These are phyloP conservation scores for Ageneiosus marmoratus DNA, from an alignment of 2,113 vertebrate species.

Conservation along the genomic window DNA sequence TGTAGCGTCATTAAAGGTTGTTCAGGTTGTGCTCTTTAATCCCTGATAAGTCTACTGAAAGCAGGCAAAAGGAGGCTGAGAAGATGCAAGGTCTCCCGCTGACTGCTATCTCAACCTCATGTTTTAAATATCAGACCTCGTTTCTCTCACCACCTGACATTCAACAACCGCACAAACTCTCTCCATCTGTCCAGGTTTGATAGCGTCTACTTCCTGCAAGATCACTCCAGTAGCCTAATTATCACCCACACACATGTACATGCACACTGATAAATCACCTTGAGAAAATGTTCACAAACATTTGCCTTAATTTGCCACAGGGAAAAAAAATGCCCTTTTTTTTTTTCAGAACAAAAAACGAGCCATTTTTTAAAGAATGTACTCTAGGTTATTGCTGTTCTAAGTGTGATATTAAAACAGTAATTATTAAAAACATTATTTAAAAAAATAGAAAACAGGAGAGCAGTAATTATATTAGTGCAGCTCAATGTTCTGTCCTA, in stretches of 20 bases:
- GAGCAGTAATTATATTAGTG: background rate
- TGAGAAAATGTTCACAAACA: slow-evolving; percentile 3
- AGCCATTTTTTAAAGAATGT: slow-evolving; percentile 13
- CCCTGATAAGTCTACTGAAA: slow-evolving; percentile 23
- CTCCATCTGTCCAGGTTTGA: slow-evolving; percentile 51
- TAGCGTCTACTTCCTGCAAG: slow-evolving; percentile 33
- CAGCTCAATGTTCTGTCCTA: background rate
- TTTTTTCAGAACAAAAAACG: background rate
- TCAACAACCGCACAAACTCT: slow-evolving; percentile 29
- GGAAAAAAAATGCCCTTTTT: slow-evolving; percentile 6
- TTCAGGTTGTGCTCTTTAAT: slow-evolving; percentile 42
- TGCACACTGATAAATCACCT: slow-evolving; percentile 30
- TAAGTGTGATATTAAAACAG: background rate
- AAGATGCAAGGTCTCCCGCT: background rate
- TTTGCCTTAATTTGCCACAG: background rate
- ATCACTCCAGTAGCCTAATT: slow-evolving; percentile 45
- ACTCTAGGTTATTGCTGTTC: background rate
- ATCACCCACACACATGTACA: slow-evolving; percentile 26
- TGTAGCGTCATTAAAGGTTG: slow-evolving; percentile 17
- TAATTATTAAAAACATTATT: too few relatives aligned
- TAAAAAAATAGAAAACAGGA: too few relatives aligned
- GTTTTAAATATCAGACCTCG: slow-evolving; percentile 54
- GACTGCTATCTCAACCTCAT: slow-evolving; percentile 43
- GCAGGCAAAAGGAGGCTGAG: slow-evolving; percentile 6
- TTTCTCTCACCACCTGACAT: slow-evolving; percentile 45